Percentiles rank a stretch among this genome's conserved stretches.
These are phyloP conservation scores for Cephus rjabovi DNA, from an alignment of 2,888 invertebrate genomes.

Conservation along the genomic window DNA sequence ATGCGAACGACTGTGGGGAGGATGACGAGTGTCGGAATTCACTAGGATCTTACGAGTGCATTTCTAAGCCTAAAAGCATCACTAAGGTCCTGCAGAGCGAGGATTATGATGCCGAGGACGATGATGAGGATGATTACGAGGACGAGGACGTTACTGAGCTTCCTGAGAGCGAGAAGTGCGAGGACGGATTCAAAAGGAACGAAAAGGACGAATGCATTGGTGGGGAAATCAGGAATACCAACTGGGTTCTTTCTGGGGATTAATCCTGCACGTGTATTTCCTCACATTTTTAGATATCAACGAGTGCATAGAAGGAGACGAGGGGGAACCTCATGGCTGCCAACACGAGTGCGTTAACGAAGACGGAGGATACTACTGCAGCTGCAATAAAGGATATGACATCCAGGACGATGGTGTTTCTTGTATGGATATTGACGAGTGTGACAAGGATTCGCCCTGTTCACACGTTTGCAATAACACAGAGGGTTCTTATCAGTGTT, in stretches of 20 bases:
- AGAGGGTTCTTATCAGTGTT: conserved; percentile 62
- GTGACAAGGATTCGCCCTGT: conserved; percentile 43
- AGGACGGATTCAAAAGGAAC: conserved; percentile 66
- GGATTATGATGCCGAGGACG: conserved; percentile 52
- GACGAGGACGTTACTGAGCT: conserved; percentile 50
- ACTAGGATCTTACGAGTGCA: conserved; percentile 66
- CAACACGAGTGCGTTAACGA: conserved; percentile 68
- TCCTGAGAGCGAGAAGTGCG: conserved; percentile 51
- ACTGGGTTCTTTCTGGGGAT: neutral
- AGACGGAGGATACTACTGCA: conserved; percentile 62
- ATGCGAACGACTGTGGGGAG: conserved; percentile 35
- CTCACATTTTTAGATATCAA: conserved; percentile 67
- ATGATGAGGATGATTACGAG: conserved; percentile 42
- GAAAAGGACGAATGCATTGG: conserved; percentile 66
- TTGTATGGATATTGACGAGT: conserved; percentile 61
- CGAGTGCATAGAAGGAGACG: conserved; percentile 68
- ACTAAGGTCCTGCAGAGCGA: conserved; percentile 52
- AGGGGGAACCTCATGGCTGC: conserved; percentile 68
- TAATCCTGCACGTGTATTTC: neutral
- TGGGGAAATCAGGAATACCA: conserved; percentile 34
- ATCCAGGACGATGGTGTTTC: conserved; percentile 54
- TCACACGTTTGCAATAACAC: conserved; percentile 53
- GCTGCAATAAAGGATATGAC: conserved; percentile 60
- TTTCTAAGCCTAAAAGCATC: conserved; percentile 43
- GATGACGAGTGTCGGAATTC: conserved; percentile 67